Conservation (phyloP, 2,797 vertebrate genomes). For the Paratrypauchen microcephalus region DNA sequence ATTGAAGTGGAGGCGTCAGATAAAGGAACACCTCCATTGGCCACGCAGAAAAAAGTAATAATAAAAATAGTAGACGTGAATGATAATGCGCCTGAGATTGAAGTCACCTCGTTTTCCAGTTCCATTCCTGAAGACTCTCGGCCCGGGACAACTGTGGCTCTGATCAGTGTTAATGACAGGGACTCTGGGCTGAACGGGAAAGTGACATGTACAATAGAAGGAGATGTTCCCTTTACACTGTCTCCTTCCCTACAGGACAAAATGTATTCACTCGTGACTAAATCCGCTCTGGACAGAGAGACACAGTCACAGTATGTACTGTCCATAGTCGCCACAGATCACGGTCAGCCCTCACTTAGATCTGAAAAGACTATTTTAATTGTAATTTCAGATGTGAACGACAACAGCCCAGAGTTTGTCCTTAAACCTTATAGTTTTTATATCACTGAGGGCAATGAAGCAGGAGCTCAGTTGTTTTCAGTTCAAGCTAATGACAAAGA, state of each 20-base stretch:
- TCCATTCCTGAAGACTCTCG: slow-evolving; percentile 64
- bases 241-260: slow-evolving; percentile 70
- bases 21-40: slow-evolving; percentile 45
- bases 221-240: slow-evolving; percentile 68
- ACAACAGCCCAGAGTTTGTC: slow-evolving; percentile 59
- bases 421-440: slow-evolving; percentile 59
- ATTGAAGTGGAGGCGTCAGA: slow-evolving; percentile 79
- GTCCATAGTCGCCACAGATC: slow-evolving; percentile 53
- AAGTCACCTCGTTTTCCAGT: slow-evolving; percentile 20
- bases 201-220: slow-evolving; percentile 58
- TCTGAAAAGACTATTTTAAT: slow-evolving; percentile 54
- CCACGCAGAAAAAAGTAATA: slow-evolving; percentile 39
- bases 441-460: slow-evolving; percentile 58
- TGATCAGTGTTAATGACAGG: slow-evolving; percentile 71
- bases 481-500: slow-evolving; percentile 60
- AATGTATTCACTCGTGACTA: slow-evolving; percentile 69
- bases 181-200: slow-evolving; percentile 74
- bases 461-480: slow-evolving; percentile 58
- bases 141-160: slow-evolving; percentile 66
- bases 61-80: slow-evolving; percentile 22
- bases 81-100: slow-evolving; percentile 4
- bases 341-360: background rate
- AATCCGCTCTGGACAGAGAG: slow-evolving; percentile 55
- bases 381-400: slow-evolving; percentile 58
- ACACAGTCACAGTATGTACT: slow-evolving; percentile 35